Base-by-base conservation (phyloP, 1,140 invertebrate species). In the Pantala flavescens region DNA sequence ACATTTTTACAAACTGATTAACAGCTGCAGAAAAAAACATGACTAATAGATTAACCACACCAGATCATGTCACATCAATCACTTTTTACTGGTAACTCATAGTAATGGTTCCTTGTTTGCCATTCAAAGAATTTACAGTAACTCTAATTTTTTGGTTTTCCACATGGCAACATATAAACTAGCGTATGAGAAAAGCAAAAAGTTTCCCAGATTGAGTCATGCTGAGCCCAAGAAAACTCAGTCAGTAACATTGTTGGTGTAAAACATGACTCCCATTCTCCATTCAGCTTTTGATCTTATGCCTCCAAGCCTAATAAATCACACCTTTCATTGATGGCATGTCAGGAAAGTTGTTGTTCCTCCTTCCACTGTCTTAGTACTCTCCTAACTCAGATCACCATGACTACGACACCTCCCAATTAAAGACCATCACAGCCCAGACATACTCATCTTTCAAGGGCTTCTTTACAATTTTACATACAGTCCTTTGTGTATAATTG, bases 371-470 rank as follows among this genome's bases (percentile, higher is more conserved):
- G 49, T 63, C 49, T 63, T 63, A 63, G 49, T 63, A 21, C 49
- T 63, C 49, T 63, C 49, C 49, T 19, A 63, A 63, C 49, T 63
- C 49, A 63, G 49, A 63, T 63, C 49, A 63, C 49, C n/a, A 21
- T 63, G 49, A 63, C 49, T 63, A 63, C 49, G 12, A 63, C n/a
- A 3, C 49, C 49, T 63, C 49, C 49, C 49, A 63, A 19, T 63
- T n/a, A 19, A 63, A 16, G 49, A 63, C 49, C 49, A 63, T 63
- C 49, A 63, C 49, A 63, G 49, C 49, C 49, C 49, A 63, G 72
- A 73, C 24, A 73, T 42, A 73, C 28, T 36, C 42, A 73, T 73
- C 72, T 73, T 36, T 73, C 24, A 36, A 73, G 24, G 24, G 24
- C 24, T 36, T 71, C 71, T 24, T 23, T 71, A 24, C 24, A 24